Conservation (phyloP, 2,797 vertebrate species). For the Acropternis orthonyx region DNA sequence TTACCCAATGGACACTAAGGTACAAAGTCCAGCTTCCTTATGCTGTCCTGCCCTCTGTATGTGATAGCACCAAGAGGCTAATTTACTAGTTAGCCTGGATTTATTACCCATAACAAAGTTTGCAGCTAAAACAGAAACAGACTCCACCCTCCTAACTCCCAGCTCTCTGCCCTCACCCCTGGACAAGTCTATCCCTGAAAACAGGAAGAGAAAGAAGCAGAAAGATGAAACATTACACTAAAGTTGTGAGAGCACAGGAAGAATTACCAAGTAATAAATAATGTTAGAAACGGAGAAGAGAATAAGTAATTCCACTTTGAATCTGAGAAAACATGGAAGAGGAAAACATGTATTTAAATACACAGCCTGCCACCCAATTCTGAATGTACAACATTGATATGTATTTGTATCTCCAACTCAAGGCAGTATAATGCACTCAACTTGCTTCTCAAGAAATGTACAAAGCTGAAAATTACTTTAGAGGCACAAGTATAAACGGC, state of each 20-base stretch:
- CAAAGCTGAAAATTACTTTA: not conserved
- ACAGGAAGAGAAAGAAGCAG: not conserved
- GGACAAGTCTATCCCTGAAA: not conserved
- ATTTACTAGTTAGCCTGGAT: not conserved
- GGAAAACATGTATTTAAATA: not conserved
- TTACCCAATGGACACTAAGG: not conserved
- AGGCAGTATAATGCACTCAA: not conserved
- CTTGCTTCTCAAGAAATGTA: not conserved
- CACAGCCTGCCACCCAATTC: not conserved
- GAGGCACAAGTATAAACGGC: not conserved
- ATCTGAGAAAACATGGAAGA: not conserved
- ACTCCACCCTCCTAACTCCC: not conserved
- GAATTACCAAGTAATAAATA: not conserved
- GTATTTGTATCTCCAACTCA: not conserved
- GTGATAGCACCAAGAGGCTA: not conserved
- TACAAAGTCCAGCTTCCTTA: not conserved
- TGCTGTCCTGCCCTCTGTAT: not conserved
- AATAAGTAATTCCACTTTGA: not conserved
- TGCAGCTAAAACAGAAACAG: not conserved
- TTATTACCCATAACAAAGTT: not conserved
- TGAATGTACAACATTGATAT: not conserved
- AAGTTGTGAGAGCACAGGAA: not conserved
- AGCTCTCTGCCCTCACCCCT: not conserved
- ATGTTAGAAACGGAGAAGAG: not conserved
- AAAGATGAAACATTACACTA: not conserved